These are phyloP conservation scores for Drosophila nr. fundita DNA, from an alignment of 2,888 invertebrate species.

Conservation along the genomic window DNA sequence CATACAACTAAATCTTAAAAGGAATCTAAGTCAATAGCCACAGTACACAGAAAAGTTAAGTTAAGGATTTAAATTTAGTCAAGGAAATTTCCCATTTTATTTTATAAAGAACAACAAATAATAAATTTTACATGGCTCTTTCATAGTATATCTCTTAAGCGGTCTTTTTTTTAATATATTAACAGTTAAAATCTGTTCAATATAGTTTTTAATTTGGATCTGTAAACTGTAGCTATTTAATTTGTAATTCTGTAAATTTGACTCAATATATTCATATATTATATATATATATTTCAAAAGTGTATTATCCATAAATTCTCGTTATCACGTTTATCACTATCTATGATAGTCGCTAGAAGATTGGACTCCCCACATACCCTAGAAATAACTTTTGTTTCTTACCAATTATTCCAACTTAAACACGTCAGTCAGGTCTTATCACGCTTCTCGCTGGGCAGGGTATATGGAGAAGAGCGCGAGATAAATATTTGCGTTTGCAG, in stretches of 20 bases:
- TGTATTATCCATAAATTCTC: background rate
- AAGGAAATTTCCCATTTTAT: too few species aligned
- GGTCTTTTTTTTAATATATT: background rate
- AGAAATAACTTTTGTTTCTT: background rate
- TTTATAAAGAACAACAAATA: background rate
- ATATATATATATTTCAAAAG: background rate
- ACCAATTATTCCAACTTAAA: background rate
- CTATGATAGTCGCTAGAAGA: background rate
- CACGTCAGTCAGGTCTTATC: background rate
- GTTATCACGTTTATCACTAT: background rate
- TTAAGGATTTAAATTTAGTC: too few species aligned
- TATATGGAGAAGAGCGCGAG: slow-evolving; percentile 50
- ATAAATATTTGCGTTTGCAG: slow-evolving; percentile 78
- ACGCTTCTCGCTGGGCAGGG: slow-evolving; percentile 24
- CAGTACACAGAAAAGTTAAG: too few species aligned
- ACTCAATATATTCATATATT: background rate
- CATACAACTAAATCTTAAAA: background rate
- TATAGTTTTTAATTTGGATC: background rate
- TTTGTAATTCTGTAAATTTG: background rate
- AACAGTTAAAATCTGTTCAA: too few species aligned
- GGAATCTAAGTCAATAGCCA: too few species aligned
- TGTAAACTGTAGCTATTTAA: background rate
- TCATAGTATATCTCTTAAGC: too few species aligned
- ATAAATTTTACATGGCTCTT: background rate
- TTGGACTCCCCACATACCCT: background rate